Conservation (phyloP, 2,113 vertebrate genomes). For the Peucedramus taeniatus region DNA sequence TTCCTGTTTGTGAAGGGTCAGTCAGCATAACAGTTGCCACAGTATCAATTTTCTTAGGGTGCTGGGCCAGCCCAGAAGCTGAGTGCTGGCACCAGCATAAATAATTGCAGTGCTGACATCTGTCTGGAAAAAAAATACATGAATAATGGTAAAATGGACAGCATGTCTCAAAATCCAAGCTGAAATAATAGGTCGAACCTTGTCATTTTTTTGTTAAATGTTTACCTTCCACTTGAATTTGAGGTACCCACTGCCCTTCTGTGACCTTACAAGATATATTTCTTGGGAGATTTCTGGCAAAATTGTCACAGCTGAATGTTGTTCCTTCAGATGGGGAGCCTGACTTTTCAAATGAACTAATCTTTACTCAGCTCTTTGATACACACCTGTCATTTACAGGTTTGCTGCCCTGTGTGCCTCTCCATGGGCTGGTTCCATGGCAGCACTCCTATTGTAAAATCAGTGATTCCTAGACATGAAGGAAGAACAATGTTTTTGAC, state of each 20-base stretch:
- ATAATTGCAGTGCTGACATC: not conserved
- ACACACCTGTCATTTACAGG: rapidly evolving
- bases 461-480: too few species aligned
- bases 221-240: not conserved
- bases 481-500: too few species aligned
- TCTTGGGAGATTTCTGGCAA: not conserved
- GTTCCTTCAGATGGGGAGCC: not conserved
- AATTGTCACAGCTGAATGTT: not conserved
- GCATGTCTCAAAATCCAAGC: not conserved
- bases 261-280: not conserved
- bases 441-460: too few species aligned
- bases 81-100: not conserved
- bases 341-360: not conserved
- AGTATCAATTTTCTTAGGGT: not conserved
- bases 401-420: not conserved
- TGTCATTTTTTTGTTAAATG: not conserved
- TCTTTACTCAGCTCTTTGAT: rapidly evolving
- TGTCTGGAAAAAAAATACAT: not conserved
- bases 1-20: not conserved
- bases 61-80: not conserved
- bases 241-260: not conserved
- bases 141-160: not conserved
- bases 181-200: not conserved
- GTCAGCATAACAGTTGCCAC: not conserved
- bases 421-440: rapidly evolving